Conservation (phyloP, 2,113 vertebrate genomes). For the Pimephales promelas region DNA sequence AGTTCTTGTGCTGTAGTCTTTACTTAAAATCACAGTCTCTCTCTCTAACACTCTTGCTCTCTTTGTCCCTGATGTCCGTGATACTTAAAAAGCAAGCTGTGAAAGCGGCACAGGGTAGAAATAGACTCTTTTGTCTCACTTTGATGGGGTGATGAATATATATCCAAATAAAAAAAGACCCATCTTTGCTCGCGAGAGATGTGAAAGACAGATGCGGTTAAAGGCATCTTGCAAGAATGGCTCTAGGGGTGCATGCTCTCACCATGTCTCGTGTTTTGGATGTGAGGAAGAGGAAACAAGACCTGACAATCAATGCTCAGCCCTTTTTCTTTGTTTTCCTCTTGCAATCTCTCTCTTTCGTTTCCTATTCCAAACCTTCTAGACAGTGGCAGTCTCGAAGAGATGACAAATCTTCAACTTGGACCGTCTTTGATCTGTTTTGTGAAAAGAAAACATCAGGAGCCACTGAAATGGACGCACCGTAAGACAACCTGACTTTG, state of each 20-base stretch:
- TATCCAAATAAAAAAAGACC: constrained; percentile 40
- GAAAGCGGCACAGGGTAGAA: constrained; percentile 19
- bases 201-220: constrained; percentile 32
- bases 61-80: constrained; percentile 4
- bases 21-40: constrained; percentile 12
- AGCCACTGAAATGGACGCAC: constrained; percentile 22
- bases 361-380: background rate
- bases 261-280: constrained; percentile 35
- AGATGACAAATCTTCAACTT: constrained; percentile 44
- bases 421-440: constrained; percentile 27
- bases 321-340: background rate
- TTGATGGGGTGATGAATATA: constrained; percentile 55
- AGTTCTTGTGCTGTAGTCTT: constrained; percentile 2
- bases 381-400: constrained; percentile 3
- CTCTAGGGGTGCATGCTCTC: background rate
- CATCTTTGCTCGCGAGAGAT: constrained; percentile 21
- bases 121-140: constrained; percentile 35
- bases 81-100: constrained; percentile 18
- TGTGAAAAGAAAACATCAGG: constrained; percentile 52
- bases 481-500: constrained; percentile 31
- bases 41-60: constrained; percentile 10
- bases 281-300: constrained; percentile 36
- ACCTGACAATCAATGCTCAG: constrained; percentile 45
- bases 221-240: constrained; percentile 38
- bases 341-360: background rate